Base-by-base conservation (phyloP, 2,797 vertebrate species). In the Distichodus sexfasciatus region DNA sequence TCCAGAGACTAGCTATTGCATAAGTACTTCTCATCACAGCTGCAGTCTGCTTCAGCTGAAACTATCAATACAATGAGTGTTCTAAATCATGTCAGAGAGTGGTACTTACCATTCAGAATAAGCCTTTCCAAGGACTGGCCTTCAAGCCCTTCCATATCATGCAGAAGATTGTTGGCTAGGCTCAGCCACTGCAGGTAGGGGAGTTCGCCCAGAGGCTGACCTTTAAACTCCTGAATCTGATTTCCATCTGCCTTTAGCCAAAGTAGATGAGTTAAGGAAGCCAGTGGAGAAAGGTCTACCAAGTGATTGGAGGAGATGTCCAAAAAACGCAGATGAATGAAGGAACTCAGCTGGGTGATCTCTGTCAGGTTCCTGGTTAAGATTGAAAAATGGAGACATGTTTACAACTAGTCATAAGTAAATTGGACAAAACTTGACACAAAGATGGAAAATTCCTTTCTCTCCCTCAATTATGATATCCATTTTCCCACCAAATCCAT, bases 161-260 rank as follows among this genome's bases (percentile, higher is more conserved):
- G 75, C 26, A 98, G 86, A 58, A 8, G 72, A 84, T 99, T 99
- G 44, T 17, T 76, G 69, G 92, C 89, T 64, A 98, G 83, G 81
- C 89, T 97, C 82, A 95, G 86, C 71, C 92, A 87, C 83, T 98
- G 96, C 54, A 99, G 87, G 75, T 93, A 96, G 15, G 82, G 80
- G 57, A 98, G 76, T 44, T 94, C 87, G 19, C 83, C 77, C 40
- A 98, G 83, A 10, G 74, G 78, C 54, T 92, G 88, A 8, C 82
- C 92, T 77, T 75, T 76, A 29, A 90, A 79, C 63, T 38, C 77
- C 3, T 72, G 28, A 24, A 98, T 81, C 62, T 79, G 82, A 76
- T 98, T 99, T 36, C 61, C 69, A 36, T 98, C 94, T 73, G 90
- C 92, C 82, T 95, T 95, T 69, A 99, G 87, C 94, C 94, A 96